Evolutionary conservation across 2,113 vertebrate genomes (phyloP).

Genomic region (Notothenia coriiceps): DNA sequence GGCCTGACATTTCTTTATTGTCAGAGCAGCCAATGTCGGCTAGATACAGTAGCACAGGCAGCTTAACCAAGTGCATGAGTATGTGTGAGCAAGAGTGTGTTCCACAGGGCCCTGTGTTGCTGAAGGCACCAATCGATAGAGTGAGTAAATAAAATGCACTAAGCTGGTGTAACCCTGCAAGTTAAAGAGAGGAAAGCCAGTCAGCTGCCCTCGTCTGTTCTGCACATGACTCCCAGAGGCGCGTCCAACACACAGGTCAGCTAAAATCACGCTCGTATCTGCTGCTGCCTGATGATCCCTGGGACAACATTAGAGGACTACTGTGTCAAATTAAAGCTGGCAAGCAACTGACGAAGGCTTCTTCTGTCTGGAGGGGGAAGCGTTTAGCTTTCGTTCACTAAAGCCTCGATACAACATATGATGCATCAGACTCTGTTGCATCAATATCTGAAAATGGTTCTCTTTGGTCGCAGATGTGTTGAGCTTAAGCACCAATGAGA

Average conservation of each 20-base stretch:
- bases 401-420: conserved; percentile 20
- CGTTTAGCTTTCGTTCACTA: conserved; percentile 14
- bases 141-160: conserved; percentile 84
- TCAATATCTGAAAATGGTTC: conserved; percentile 25
- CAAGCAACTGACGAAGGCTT: conserved; percentile 8
- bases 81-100: conserved; percentile 43
- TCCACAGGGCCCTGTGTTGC: conserved; percentile 68
- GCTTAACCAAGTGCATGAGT: conserved; percentile 33
- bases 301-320: conserved; percentile 14
- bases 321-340: conserved; percentile 51
- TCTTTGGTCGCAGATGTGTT: conserved; percentile 64
- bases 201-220: conserved; percentile 68
- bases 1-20: conserved; percentile 58
- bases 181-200: conserved; percentile 80
- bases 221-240: conserved; percentile 66
- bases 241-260: conserved; percentile 56
- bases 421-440: conserved; percentile 5
- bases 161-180: conserved; percentile 81
- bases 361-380: conserved; percentile 1
- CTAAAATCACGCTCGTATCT: conserved; percentile 47
- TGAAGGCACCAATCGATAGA: conserved; percentile 81
- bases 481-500: conserved; percentile 54
- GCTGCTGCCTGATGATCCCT: conserved; percentile 40
- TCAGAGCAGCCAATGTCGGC: conserved; percentile 45
- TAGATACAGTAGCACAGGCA: conserved; percentile 54